Evolutionary conservation across 2,797 vertebrate genomes (phyloP).

Genomic region (Sphenodon punctatus): DNA sequence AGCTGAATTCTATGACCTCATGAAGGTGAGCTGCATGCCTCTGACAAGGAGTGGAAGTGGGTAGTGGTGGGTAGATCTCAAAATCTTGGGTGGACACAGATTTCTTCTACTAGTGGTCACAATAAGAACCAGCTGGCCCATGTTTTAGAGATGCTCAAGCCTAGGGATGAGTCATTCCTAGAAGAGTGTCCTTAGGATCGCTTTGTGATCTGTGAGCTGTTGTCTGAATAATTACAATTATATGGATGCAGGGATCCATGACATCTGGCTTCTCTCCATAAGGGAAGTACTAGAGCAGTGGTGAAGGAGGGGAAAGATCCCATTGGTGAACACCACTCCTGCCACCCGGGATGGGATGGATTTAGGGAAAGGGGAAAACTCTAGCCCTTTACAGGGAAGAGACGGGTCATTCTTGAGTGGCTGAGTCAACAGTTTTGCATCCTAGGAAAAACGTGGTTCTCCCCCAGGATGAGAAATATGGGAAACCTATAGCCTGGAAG

Average conservation of each 20-base stretch:
- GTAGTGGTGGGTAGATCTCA: neutral
- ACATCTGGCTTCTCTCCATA: neutral
- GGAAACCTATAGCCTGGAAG: no score
- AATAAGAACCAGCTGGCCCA: neutral
- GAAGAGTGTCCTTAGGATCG: neutral
- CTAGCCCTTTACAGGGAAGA: neutral
- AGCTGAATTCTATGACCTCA: constrained; percentile 89
- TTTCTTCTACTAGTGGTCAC: neutral
- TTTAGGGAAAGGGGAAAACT: neutral
- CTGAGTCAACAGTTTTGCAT: neutral
- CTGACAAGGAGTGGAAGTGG: neutral
- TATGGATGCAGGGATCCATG: no score
- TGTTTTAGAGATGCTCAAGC: neutral
- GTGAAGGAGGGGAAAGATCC: neutral
- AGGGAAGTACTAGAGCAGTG: rapidly evolving
- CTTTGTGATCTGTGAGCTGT: neutral
- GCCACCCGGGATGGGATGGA: no score
- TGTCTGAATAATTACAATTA: no score
- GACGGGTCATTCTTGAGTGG: no score
- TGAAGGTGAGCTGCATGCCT: constrained; percentile 83
- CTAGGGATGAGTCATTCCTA: neutral
- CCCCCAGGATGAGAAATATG: neutral
- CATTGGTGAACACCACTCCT: no score
- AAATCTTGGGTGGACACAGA: neutral
- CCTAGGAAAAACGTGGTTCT: neutral